A percentile compares a stretch with the other conserved stretches of the same genome.
Conservation (phyloP, 2,113 vertebrate genomes). For the Zonotrichia leucophrys region DNA sequence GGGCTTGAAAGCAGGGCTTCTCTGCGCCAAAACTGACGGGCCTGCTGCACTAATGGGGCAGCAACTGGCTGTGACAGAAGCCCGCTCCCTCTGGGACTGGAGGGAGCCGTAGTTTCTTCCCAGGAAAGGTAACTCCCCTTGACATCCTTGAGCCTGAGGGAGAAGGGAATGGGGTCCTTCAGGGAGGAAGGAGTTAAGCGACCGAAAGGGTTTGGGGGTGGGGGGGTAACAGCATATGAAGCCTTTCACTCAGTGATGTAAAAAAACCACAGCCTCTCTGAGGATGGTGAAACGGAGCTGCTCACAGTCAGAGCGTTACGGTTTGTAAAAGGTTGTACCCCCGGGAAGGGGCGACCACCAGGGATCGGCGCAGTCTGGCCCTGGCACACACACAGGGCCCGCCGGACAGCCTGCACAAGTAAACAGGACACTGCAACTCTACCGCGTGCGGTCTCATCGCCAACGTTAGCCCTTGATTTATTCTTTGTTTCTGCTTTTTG, state of each 20-base stretch:
- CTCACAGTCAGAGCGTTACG: conserved; percentile 5
- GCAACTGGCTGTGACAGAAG: background rate
- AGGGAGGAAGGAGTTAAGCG: conserved; percentile 67
- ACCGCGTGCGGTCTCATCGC: background rate
- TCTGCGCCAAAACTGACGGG: background rate
- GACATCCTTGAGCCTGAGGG: background rate
- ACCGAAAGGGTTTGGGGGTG: background rate
- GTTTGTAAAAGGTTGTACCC: conserved; percentile 19
- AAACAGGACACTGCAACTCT: too few relatives aligned
- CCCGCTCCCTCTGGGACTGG: background rate
- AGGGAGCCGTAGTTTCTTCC: background rate
- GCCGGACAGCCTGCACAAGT: background rate
- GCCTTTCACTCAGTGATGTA: conserved; percentile 61
- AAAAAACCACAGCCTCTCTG: background rate
- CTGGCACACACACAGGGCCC: background rate
- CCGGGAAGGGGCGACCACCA: conserved; percentile 61
- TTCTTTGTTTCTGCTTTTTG: background rate
- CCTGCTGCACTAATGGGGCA: background rate
- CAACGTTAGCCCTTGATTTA: background rate
- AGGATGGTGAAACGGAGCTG: background rate
- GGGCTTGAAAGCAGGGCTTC: background rate
- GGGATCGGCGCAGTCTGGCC: background rate
- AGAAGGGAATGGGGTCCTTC: background rate
- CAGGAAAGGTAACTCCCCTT: background rate
- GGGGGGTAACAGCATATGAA: conserved; percentile 34